phyloP scores from a whole-genome alignment of 2,888 invertebrate species.

The Pediacus dermestoides region DNA sequence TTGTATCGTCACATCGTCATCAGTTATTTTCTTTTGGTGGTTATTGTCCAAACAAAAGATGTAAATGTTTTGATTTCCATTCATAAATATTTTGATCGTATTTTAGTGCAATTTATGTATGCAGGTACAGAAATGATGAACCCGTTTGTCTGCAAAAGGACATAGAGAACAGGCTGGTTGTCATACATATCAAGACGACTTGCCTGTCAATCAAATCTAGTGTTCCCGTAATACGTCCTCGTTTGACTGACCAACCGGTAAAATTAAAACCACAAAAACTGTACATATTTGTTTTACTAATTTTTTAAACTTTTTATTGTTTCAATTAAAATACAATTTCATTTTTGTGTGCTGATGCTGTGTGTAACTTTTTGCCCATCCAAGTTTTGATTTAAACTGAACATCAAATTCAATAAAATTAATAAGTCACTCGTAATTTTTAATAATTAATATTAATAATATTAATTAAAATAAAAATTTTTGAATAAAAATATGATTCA shows the following conservation, averaged over 20 bases:
- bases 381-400: no score
- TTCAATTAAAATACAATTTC: constrained; percentile 30
- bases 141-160: constrained; percentile 37
- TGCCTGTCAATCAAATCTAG: constrained; percentile 41
- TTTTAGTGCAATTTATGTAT: constrained; percentile 39
- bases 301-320: constrained; percentile 30
- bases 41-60: no score
- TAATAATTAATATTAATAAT: no score
- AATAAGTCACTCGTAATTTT: no score
- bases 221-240: constrained; percentile 35
- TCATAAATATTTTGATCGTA: constrained; percentile 40
- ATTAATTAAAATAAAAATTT: no score
- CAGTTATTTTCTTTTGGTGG: no score
- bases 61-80: constrained; percentile 36
- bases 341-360: no score
- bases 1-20: no score
- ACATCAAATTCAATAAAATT: no score
- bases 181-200: constrained; percentile 36
- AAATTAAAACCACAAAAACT: constrained; percentile 42
- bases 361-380: no score
- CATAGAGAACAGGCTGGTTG: constrained; percentile 29
- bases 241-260: constrained; percentile 39
- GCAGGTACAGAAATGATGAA: constrained; percentile 36
- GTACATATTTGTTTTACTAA: constrained; percentile 41
- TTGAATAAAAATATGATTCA: no score